Percentiles rank a stretch among this genome's conserved stretches.
phyloP scores from a whole-genome alignment of 2,797 vertebrate species.

The Babyrousa celebensis region DNA sequence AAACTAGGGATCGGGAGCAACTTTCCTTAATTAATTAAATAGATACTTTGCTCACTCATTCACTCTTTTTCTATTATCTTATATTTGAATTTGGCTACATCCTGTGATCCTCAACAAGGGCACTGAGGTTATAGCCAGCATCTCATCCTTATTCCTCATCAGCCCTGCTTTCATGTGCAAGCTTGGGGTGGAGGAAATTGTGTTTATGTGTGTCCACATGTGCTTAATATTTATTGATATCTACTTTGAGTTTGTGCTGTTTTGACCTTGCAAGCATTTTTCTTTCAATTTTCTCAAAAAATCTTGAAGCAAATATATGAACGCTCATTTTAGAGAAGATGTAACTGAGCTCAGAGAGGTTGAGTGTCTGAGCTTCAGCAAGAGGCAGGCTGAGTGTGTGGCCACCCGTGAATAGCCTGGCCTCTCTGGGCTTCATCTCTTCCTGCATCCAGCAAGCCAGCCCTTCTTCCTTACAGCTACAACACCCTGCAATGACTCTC shows the following conservation, averaged over 20 bases:
- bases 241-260: neutral
- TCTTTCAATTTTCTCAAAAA: conserved; percentile 40
- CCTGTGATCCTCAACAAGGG: neutral
- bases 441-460: neutral
- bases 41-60: neutral
- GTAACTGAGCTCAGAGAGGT: neutral
- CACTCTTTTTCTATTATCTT: neutral
- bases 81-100: neutral
- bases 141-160: neutral
- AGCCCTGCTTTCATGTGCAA: neutral
- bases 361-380: neutral
- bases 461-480: neutral
- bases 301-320: conserved; percentile 18
- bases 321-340: conserved; percentile 2
- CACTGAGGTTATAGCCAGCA: neutral
- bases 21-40: conserved; percentile 3
- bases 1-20: neutral
- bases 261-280: conserved; percentile 6
- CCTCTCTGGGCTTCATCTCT: neutral
- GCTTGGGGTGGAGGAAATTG: neutral
- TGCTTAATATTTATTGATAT: neutral
- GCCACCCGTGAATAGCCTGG: neutral
- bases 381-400: neutral
- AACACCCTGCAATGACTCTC: neutral
- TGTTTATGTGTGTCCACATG: accelerated